Evolutionary conservation across 2,113 vertebrate species (phyloP).

Genomic region (Phoenicopterus ruber): DNA sequence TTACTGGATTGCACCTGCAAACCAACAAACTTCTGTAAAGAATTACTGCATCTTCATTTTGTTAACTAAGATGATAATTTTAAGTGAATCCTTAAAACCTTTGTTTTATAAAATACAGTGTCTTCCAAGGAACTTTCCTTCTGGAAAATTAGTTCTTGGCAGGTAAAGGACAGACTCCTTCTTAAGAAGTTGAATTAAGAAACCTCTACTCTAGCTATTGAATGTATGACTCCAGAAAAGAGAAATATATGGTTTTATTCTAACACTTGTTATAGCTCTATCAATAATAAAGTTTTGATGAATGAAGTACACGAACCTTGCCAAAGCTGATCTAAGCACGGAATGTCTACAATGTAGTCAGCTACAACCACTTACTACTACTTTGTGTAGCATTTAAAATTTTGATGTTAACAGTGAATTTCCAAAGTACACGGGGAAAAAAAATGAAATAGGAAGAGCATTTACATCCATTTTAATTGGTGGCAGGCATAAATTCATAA

Average conservation of each 20-base stretch:
- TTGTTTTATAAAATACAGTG: neutral
- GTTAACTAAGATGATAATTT: neutral
- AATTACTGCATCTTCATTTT: neutral
- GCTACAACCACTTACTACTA: constrained; percentile 38
- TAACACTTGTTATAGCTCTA: constrained; percentile 49
- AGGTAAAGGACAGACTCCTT: neutral
- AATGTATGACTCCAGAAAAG: constrained; percentile 55
- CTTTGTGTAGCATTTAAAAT: constrained; percentile 27
- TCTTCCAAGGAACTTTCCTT: neutral
- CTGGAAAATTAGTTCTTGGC: neutral
- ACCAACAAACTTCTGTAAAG: neutral
- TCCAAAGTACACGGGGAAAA: constrained; percentile 20
- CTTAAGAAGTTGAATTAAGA: neutral
- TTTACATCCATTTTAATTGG: constrained; percentile 72
- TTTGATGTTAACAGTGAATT: constrained; percentile 56
- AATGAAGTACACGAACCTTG: constrained; percentile 40
- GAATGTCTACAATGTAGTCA: constrained; percentile 28
- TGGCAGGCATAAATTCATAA: constrained; percentile 59
- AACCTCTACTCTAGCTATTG: neutral
- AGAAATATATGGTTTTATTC: constrained; percentile 53
- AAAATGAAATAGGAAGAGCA: constrained; percentile 49
- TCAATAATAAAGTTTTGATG: constrained; percentile 33
- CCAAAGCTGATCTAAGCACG: constrained; percentile 39
- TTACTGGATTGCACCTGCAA: neutral
- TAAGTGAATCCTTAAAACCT: neutral